Percentiles rank a stretch among this genome's conserved stretches.
phyloP scores from a whole-genome alignment of 30 jellyfish, hydroid and myxozoan species.

The Catostylus mosaicus region DNA sequence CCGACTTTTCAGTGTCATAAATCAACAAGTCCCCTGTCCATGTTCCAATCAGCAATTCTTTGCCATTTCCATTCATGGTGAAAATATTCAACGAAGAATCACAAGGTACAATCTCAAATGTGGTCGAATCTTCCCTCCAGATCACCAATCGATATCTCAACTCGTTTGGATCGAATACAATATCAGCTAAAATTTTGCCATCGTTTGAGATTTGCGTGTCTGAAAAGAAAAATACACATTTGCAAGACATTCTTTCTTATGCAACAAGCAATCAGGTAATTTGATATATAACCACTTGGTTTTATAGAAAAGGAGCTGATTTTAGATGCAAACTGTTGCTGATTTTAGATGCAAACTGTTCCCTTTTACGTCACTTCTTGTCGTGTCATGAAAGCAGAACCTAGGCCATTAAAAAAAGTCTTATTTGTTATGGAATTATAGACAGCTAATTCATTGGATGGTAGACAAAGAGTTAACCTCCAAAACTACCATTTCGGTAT shows the following conservation, averaged over 20 bases:
- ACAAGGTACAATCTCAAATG: constrained; percentile 4
- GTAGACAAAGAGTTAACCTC: too few relatives aligned
- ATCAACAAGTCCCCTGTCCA: constrained; percentile 55
- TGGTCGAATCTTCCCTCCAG: constrained; percentile 11
- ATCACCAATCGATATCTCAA: constrained; percentile 18
- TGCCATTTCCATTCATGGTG: constrained; percentile 5
- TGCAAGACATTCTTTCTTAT: too few relatives aligned
- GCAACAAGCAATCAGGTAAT: background rate
- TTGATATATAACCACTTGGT: too few relatives aligned
- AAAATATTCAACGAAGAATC: constrained; percentile 9
- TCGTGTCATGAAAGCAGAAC: too few relatives aligned
- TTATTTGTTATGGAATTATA: too few relatives aligned
- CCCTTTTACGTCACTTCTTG: too few relatives aligned
- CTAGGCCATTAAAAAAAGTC: too few relatives aligned
- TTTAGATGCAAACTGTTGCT: too few relatives aligned
- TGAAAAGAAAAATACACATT: background rate
- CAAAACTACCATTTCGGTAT: too few relatives aligned
- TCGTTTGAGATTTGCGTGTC: constrained; percentile 30
- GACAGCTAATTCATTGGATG: too few relatives aligned
- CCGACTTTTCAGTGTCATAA: constrained; percentile 16
- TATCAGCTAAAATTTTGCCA: constrained; percentile 41
- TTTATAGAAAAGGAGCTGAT: too few relatives aligned
- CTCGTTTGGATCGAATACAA: constrained; percentile 31
- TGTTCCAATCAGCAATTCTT: constrained; percentile 30
- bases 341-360: too few relatives aligned